Base-by-base conservation (phyloP, 2,797 vertebrate genomes). In the Diplodus puntazzo region DNA sequence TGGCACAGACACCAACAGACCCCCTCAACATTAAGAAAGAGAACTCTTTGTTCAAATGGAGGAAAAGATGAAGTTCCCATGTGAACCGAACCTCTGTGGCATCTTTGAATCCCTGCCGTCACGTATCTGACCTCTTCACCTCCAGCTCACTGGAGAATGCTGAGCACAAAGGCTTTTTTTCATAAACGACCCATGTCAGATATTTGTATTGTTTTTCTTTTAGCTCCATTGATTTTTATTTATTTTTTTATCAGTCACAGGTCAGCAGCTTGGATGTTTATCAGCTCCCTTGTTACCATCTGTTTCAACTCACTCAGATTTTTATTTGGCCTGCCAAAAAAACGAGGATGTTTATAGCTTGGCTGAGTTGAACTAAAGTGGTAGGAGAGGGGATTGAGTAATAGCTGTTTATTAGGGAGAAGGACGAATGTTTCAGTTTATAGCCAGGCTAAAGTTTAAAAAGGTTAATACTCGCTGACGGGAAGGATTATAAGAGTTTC, bases 31-130 rank as follows among this genome's bases (percentile, higher is more conserved):
- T 43, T 27, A 30, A 23, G 59, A 12, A 63, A 34, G 4, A 75
- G 20, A 59, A 27, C 46, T 64, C 73, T 73, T 74, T 84, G 77
- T 82, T 88, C 18, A 71, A 53, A 76, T 58, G 27, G 66, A 85
- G 60, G 70, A 42, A 73, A 54, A 50, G 18, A 70, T 66, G 16
- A 66, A 52, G 11, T 77, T 54, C 18, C 57, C 58, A 59, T 17
- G 16, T 64, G 63, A 12, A 11, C 3, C 43, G 21, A 20, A 11
- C 25, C 18, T 65, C 23, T 48, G 48, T 64, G 20, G 20, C 27
- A 3, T 9, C 18, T 13, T 34, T 48, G 23, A 60, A n/a, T 61
- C 34, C 20, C 52, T 43, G 57, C 23, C 12, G 55, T 5, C 11
- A 17, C 20, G 39, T 23, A 13, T 30, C 23, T 60, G 52, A 62